Percentiles rank a stretch among this genome's conserved stretches.
Conservation (phyloP, 2,888 invertebrate species). For the Clostera curtula region DNA sequence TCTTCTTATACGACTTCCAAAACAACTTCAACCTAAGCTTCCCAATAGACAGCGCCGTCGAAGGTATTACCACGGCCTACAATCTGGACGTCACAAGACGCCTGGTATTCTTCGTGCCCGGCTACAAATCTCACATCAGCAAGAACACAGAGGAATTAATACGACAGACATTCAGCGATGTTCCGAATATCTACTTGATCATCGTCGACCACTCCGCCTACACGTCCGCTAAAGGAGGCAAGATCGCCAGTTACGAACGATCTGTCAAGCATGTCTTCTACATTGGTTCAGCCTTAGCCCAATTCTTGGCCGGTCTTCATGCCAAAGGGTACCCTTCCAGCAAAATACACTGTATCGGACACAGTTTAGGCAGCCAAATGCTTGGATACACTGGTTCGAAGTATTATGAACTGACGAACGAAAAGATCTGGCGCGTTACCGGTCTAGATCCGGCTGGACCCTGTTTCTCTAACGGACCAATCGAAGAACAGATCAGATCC, state of each 20-base stretch:
- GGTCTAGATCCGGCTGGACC: constrained; percentile 65
- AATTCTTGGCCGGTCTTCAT: constrained; percentile 41
- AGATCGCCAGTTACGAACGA: constrained; percentile 52
- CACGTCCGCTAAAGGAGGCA: constrained; percentile 46
- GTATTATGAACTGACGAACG: constrained; percentile 42
- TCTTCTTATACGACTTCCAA: constrained; percentile 61
- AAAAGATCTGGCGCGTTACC: constrained; percentile 52
- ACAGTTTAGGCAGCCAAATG: constrained; percentile 61
- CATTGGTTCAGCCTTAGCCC: constrained; percentile 47
- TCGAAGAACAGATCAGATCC: constrained; percentile 62
- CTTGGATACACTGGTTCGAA: constrained; percentile 42
- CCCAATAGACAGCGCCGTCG: constrained; percentile 40
- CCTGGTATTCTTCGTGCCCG: constrained; percentile 60
- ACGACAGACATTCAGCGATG: constrained; percentile 46
- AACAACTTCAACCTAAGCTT: constrained; percentile 50
- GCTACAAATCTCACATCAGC: constrained; percentile 58
- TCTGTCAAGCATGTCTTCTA: constrained; percentile 49
- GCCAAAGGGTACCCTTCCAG: constrained; percentile 43
- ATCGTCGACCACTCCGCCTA: constrained; percentile 61
- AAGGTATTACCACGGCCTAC: constrained; percentile 39
- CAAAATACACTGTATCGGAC: constrained; percentile 56
- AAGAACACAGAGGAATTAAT: constrained; percentile 51
- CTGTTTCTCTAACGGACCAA: constrained; percentile 55
- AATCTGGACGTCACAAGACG: constrained; percentile 48
- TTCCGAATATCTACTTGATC: constrained; percentile 50